These are phyloP conservation scores for Sipha flava DNA, from an alignment of 1,140 invertebrate genomes.

Conservation along the genomic window DNA sequence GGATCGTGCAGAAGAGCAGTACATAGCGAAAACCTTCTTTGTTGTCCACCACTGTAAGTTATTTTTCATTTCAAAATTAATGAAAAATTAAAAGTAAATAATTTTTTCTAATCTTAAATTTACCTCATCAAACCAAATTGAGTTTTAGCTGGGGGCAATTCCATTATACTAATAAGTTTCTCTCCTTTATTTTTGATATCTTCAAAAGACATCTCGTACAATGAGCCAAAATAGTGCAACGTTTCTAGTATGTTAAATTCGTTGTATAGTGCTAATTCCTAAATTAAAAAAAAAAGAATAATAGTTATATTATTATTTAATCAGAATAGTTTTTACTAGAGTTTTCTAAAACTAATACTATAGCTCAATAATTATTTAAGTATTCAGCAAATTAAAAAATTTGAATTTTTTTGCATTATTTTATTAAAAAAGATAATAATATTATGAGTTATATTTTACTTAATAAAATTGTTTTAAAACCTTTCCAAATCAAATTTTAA, in stretches of 20 bases:
- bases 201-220: conserved; percentile 22
- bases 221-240: conserved; percentile 27
- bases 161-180: conserved; percentile 6
- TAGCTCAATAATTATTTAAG: too few species aligned
- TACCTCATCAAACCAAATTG: conserved; percentile 29
- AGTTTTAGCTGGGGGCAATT: not conserved
- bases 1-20: conserved; percentile 76
- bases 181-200: conserved; percentile 4
- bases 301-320: not conserved
- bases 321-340: too few species aligned
- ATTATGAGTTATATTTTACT: too few species aligned
- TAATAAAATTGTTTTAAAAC: too few species aligned
- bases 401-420: too few species aligned
- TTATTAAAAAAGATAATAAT: too few species aligned
- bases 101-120: not conserved
- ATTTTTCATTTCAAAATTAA: not conserved
- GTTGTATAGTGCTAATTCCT: conserved; percentile 17
- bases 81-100: not conserved
- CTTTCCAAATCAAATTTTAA: too few species aligned
- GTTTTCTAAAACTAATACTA: too few species aligned
- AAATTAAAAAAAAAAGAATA: conserved; percentile 29
- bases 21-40: conserved; percentile 74
- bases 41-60: conserved; percentile 67
- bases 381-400: too few species aligned
- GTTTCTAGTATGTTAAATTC: conserved; percentile 33